Percentiles rank a stretch among this genome's conserved stretches.
Evolutionary conservation across 2,888 invertebrate species (phyloP).

Genomic region (Portevinia maculata): DNA sequence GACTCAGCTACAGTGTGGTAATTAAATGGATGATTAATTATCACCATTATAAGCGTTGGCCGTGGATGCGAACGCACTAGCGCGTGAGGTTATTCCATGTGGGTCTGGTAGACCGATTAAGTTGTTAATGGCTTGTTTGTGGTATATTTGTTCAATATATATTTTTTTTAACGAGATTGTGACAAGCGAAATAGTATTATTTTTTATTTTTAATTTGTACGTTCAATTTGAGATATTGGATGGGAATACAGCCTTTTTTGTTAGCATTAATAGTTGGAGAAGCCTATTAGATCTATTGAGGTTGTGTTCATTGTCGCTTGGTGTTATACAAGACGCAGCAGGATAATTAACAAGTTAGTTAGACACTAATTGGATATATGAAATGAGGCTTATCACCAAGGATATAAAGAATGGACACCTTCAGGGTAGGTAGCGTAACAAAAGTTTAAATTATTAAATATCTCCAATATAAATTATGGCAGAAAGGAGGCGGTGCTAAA

Average conservation of each 20-base stretch:
- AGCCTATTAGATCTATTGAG: background rate
- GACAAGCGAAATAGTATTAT: slow-evolving; percentile 31
- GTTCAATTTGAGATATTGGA: background rate
- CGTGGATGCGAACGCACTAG: slow-evolving; percentile 7
- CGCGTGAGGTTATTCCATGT: slow-evolving; percentile 44
- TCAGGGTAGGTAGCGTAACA: too few species aligned
- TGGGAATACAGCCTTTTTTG: background rate
- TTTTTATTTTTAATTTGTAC: background rate
- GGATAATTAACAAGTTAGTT: too few species aligned
- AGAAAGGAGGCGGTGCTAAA: too few species aligned
- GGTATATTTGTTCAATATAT: background rate
- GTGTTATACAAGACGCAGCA: too few species aligned
- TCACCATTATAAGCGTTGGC: slow-evolving; percentile 48
- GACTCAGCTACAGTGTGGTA: slow-evolving; percentile 51
- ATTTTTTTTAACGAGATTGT: slow-evolving; percentile 49
- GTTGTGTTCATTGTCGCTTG: too few species aligned
- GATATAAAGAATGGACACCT: too few species aligned
- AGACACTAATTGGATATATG: too few species aligned
- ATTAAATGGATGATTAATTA: slow-evolving; percentile 64
- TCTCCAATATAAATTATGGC: too few species aligned
- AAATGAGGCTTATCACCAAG: too few species aligned
- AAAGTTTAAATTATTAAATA: too few species aligned
- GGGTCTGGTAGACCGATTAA: slow-evolving; percentile 43
- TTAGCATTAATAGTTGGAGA: background rate
- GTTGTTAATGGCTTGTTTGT: slow-evolving; percentile 51